These are phyloP conservation scores for Ispidina lecontei DNA, from an alignment of 2,797 vertebrate genomes.

Conservation along the genomic window DNA sequence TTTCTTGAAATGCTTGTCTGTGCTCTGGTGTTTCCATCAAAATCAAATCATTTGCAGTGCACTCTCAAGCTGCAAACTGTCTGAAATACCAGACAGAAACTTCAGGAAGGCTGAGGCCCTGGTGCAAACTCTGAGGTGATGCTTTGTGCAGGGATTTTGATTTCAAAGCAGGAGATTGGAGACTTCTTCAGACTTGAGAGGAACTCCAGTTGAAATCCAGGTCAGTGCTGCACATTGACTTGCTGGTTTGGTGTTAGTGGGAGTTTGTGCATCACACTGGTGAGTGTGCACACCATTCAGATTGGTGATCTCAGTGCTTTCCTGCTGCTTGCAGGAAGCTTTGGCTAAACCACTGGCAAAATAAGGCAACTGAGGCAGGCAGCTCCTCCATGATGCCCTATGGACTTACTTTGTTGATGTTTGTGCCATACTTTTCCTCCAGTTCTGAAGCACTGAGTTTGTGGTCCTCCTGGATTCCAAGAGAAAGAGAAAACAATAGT, in stretches of 20 bases:
- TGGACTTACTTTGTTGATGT: constrained; percentile 75
- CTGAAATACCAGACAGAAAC: not conserved
- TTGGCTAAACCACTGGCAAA: not conserved
- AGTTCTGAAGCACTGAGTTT: constrained; percentile 76
- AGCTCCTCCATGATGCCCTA: not conserved
- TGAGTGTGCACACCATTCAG: not conserved
- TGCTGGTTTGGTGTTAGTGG: not conserved
- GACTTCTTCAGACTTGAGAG: not conserved
- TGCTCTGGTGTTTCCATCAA: not conserved
- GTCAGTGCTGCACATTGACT: rapidly evolving
- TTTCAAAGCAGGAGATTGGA: not conserved
- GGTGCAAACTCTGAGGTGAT: not conserved
- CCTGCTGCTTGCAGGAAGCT: not conserved
- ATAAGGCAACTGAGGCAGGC: not conserved
- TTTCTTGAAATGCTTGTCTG: not conserved
- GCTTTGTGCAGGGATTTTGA: not conserved
- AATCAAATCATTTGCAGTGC: not conserved
- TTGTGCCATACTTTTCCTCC: constrained; percentile 79
- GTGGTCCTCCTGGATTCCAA: constrained; percentile 78
- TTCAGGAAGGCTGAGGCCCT: not conserved
- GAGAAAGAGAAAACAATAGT: not conserved
- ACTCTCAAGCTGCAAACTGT: not conserved
- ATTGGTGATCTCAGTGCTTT: not conserved
- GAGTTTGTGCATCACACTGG: too few species aligned
- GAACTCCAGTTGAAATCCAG: not conserved